Conservation (phyloP, 1,140 invertebrate species). For the Drosophila orena region DNA sequence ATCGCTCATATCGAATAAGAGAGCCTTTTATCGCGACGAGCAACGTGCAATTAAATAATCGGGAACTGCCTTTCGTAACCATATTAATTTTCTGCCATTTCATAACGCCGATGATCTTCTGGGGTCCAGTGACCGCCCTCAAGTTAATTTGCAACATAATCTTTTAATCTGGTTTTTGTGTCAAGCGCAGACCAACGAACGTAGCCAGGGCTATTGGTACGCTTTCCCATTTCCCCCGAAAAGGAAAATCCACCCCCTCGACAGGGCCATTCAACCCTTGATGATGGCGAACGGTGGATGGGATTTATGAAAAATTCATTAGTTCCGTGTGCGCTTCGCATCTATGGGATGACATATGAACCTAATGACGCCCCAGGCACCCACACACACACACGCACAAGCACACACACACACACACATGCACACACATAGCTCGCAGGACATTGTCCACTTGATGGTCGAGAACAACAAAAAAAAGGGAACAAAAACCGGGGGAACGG, state of each 20-base stretch:
- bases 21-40: not conserved
- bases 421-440: not conserved
- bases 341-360: conserved; percentile 68
- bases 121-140: conserved; percentile 45
- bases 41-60: conserved; percentile 11
- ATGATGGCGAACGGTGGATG: conserved; percentile 36
- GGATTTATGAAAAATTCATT: conserved; percentile 79
- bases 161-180: conserved; percentile 82
- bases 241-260: conserved; percentile 42
- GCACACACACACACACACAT: not conserved
- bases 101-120: conserved; percentile 14
- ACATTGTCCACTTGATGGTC: conserved; percentile 57
- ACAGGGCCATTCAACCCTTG: conserved; percentile 35
- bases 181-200: conserved; percentile 64
- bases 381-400: not conserved
- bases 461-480: conserved; percentile 1
- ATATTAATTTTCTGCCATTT: conserved; percentile 25
- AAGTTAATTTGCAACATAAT: conserved; percentile 81
- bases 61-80: conserved; percentile 4
- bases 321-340: conserved; percentile 55
- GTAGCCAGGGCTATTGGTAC: no score
- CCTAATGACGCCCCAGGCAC: conserved; percentile 65
- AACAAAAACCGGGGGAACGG: conserved; percentile 6
- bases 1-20: no score
- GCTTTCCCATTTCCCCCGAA: conserved; percentile 1